Percentiles rank a stretch among this genome's conserved stretches.
Evolutionary conservation across 2,113 vertebrate species (phyloP).

Genomic region (Ameiurus melas): DNA sequence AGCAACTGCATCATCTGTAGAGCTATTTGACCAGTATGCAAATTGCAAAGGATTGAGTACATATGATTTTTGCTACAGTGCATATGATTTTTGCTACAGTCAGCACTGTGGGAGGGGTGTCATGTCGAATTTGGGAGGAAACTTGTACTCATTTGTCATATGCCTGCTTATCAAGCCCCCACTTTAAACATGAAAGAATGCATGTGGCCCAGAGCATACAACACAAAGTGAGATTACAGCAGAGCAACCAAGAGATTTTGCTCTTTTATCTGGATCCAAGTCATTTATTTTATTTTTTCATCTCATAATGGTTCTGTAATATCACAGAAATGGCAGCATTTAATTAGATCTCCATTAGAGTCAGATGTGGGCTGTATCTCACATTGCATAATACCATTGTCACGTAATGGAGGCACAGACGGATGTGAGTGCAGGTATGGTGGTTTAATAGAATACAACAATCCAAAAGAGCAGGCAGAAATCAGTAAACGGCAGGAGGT

Average conservation of each 20-base stretch:
- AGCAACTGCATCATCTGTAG: background rate
- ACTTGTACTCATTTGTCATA: slow-evolving; percentile 1
- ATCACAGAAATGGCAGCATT: background rate
- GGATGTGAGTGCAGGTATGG: too few species aligned
- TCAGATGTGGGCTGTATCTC: background rate
- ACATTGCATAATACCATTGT: background rate
- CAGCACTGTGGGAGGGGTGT: background rate
- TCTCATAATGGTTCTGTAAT: background rate
- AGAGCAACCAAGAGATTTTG: background rate
- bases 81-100: background rate
- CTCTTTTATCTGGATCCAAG: background rate
- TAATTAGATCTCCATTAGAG: background rate
- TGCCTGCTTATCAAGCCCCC: background rate
- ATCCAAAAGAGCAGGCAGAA: too few species aligned
- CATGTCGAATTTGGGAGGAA: background rate
- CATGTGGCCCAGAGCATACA: background rate
- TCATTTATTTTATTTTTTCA: background rate
- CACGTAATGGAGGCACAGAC: too few species aligned
- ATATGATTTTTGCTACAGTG: background rate
- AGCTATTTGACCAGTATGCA: background rate
- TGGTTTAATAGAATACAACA: too few species aligned
- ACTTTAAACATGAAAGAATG: background rate
- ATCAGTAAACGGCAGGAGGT: too few species aligned
- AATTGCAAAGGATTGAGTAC: background rate
- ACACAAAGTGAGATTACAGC: background rate